These are phyloP conservation scores for Chaenodraco wilsoni DNA, from an alignment of 2,797 vertebrate genomes.

Conservation along the genomic window DNA sequence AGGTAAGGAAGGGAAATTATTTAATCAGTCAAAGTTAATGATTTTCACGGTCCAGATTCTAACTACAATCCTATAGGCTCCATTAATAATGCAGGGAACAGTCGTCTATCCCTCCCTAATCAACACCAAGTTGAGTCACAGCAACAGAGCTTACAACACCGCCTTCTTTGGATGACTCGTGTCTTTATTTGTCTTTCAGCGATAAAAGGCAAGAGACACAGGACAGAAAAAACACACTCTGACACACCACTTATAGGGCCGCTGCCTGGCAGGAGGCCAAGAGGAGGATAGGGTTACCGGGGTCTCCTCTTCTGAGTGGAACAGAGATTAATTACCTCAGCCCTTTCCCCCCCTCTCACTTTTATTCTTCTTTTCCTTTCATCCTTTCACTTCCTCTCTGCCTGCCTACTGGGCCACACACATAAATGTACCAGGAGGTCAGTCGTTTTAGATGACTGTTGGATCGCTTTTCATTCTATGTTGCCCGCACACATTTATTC, in stretches of 20 bases:
- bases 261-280: constrained; percentile 50
- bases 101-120: constrained; percentile 57
- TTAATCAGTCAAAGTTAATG: constrained; percentile 60
- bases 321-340: constrained; percentile 57
- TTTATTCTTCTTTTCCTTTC: constrained; percentile 53
- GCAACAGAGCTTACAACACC: constrained; percentile 24
- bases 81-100: constrained; percentile 72
- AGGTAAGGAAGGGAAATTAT: constrained; percentile 8
- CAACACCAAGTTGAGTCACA: constrained; percentile 71
- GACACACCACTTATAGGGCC: constrained; percentile 43
- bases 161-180: constrained; percentile 29
- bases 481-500: constrained; percentile 46
- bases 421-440: constrained; percentile 50
- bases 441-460: constrained; percentile 54
- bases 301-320: constrained; percentile 49
- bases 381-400: constrained; percentile 33
- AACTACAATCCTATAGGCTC: constrained; percentile 51
- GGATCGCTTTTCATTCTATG: constrained; percentile 39
- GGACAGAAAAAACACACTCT: constrained; percentile 21
- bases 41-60: constrained; percentile 60
- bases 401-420: constrained; percentile 41
- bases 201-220: constrained; percentile 36
- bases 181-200: constrained; percentile 48
- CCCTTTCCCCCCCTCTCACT: constrained; percentile 26
- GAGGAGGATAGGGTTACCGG: constrained; percentile 48